Percentiles rank a stretch among this genome's conserved stretches.
Evolutionary conservation across 2,113 vertebrate genomes (phyloP).

Genomic region (Caranx melampygus): DNA sequence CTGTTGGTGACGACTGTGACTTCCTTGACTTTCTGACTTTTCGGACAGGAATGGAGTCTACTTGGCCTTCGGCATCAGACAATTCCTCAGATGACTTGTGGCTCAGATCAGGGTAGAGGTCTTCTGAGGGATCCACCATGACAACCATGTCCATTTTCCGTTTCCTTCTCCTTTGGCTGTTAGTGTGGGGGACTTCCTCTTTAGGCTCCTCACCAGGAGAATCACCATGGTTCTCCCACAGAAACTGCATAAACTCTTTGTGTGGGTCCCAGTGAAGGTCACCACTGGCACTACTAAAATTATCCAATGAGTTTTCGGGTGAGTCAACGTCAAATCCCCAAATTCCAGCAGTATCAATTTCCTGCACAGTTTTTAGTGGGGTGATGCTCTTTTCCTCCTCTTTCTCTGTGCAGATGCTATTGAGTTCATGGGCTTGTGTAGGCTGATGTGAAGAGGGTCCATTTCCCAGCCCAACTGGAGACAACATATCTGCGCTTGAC

Average conservation of each 20-base stretch:
- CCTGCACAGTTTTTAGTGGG: slow-evolving; percentile 89
- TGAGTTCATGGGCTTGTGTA: slow-evolving; percentile 86
- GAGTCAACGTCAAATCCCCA: slow-evolving; percentile 87
- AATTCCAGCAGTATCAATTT: slow-evolving; percentile 86
- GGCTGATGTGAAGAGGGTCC: slow-evolving; percentile 91
- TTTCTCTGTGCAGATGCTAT: slow-evolving; percentile 85
- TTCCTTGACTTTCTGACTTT: slow-evolving; percentile 78
- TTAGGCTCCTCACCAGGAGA: slow-evolving; percentile 86
- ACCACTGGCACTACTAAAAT: slow-evolving; percentile 84
- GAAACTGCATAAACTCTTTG: slow-evolving; percentile 94
- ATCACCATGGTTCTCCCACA: slow-evolving; percentile 90
- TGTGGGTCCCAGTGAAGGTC: slow-evolving; percentile 91
- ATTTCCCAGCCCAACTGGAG: slow-evolving; percentile 90
- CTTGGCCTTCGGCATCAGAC: slow-evolving; percentile 82
- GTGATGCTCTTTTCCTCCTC: slow-evolving; percentile 93
- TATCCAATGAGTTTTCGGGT: slow-evolving; percentile 90
- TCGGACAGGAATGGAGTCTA: slow-evolving; percentile 73
- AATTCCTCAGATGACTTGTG: slow-evolving; percentile 87
- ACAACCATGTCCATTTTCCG: slow-evolving; percentile 97
- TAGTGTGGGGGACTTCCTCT: slow-evolving; percentile 70
- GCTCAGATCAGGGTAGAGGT: slow-evolving; percentile 87
- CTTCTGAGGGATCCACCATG: slow-evolving; percentile 93
- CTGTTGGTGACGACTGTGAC: slow-evolving; percentile 84
- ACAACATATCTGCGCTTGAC: slow-evolving; percentile 87
- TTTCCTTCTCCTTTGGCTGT: slow-evolving; percentile 89